phyloP scores from a whole-genome alignment of 2,113 vertebrate species.

The Myotis brandtii region DNA sequence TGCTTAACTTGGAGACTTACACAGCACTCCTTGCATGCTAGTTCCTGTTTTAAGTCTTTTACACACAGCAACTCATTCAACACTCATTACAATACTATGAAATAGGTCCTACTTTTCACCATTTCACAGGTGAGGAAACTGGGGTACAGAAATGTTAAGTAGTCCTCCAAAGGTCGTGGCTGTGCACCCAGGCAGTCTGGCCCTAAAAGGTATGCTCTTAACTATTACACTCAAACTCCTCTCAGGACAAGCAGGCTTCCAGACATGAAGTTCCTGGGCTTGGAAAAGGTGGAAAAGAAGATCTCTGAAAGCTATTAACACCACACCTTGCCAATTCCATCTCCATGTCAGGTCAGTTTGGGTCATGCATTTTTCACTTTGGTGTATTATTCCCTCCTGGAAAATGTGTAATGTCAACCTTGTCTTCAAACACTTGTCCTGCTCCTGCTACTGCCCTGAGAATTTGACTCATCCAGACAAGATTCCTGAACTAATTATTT shows the following conservation, averaged over 20 bases:
- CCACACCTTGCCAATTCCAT: neutral
- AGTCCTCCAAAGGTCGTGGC: neutral
- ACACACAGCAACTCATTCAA: neutral
- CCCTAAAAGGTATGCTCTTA: neutral
- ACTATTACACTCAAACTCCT: neutral
- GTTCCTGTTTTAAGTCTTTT: neutral
- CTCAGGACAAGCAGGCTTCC: neutral
- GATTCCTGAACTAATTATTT: slow-evolving; percentile 36
- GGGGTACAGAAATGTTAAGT: neutral
- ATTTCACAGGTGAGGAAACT: neutral
- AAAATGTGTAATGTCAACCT: neutral
- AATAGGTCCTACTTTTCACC: neutral
- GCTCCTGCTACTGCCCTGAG: neutral
- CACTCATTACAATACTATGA: neutral
- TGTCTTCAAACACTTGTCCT: neutral
- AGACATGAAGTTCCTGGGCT: neutral
- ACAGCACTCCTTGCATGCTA: neutral
- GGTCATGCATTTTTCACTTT: neutral
- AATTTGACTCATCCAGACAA: slow-evolving; percentile 44
- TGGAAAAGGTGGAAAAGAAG: neutral
- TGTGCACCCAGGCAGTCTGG: neutral
- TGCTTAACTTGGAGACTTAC: neutral
- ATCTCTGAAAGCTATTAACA: neutral
- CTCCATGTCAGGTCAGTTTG: neutral
- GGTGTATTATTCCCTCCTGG: neutral